Evolutionary conservation across 2,113 vertebrate species (phyloP), one percentile per base, ranked within the genome.

Genomic region (Eublepharis macularius): DNA sequence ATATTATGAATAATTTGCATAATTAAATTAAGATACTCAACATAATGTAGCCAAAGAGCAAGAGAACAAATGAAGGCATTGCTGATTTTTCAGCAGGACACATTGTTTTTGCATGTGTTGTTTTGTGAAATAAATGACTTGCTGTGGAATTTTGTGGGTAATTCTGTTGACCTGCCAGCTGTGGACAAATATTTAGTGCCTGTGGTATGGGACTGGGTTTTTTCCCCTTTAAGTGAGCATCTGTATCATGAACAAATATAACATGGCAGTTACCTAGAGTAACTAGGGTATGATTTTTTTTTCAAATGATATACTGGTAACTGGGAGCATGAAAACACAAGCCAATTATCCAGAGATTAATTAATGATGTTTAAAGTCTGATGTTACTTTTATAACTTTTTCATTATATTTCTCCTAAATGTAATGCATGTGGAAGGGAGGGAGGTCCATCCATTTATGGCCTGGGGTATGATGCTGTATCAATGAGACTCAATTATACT

Each of bases 161-260:
- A 88, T 90, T 87, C 85, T 83, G 70, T 39, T 90, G 81, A 86
- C 80, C 89, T 83, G 69, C 39, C 76, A 92, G 9, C 82, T 87
- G 74, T 81, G 79, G 90, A 85, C 86, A 91, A 92, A 87, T 54
- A 88, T 89, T 92, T 91, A 74, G 54, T 87, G 57, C 80, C 86
- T 92, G 16, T 43, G 83, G 32, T 60, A 81, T 86, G 83, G 81
- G 89, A 89, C 84, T 34, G 80, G 13, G 21, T 73, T 41, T 88
- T 34, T 70, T 3, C 51, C 17, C 51, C 76, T 85, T 32, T 79
- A 86, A 34, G 81, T 93, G 45, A 5, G 80, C 72, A 83, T 91
- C 77, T 91, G 54, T 80, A 94, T 75, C 74, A 49, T 49, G 26
- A 85, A 63, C 81, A 90, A 80, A 34, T 68, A 83, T 89, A 90